phyloP scores from a whole-genome alignment of 30 jellyfish, hydroid and myxozoan genomes.

The Sanderia malayensis region DNA sequence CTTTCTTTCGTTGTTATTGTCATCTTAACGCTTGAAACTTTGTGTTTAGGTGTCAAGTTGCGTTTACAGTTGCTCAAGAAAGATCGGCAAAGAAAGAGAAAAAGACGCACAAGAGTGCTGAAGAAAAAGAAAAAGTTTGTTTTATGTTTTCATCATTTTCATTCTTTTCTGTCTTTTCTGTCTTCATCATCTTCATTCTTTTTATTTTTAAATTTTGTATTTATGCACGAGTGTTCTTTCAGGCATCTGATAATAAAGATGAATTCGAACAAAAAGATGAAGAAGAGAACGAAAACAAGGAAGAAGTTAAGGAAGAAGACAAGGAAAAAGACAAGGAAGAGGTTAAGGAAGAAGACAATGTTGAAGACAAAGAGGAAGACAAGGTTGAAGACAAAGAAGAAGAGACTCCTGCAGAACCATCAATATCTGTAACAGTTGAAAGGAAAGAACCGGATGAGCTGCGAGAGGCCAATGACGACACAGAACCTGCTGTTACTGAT shows the following conservation, averaged over 20 bases:
- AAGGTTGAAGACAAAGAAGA: conserved; percentile 25
- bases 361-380: too few species aligned
- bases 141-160: neutral
- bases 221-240: too few species aligned
- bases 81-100: neutral
- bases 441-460: neutral
- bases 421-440: neutral
- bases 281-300: too few species aligned
- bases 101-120: neutral
- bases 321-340: too few species aligned
- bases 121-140: neutral
- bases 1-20: too few species aligned
- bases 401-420: neutral
- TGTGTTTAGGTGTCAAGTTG: conserved; percentile 63
- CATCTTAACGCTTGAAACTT: too few species aligned
- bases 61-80: conserved; percentile 38
- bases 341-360: too few species aligned
- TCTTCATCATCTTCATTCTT: too few species aligned
- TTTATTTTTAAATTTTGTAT: too few species aligned
- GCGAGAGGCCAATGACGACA: conserved; percentile 12
- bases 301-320: too few species aligned
- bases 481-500: conserved; percentile 4
- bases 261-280: too few species aligned
- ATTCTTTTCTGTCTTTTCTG: neutral
- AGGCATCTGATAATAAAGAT: too few species aligned